These are phyloP conservation scores for Isichthys henryi DNA, from an alignment of 2,113 vertebrate genomes.

Conservation along the genomic window DNA sequence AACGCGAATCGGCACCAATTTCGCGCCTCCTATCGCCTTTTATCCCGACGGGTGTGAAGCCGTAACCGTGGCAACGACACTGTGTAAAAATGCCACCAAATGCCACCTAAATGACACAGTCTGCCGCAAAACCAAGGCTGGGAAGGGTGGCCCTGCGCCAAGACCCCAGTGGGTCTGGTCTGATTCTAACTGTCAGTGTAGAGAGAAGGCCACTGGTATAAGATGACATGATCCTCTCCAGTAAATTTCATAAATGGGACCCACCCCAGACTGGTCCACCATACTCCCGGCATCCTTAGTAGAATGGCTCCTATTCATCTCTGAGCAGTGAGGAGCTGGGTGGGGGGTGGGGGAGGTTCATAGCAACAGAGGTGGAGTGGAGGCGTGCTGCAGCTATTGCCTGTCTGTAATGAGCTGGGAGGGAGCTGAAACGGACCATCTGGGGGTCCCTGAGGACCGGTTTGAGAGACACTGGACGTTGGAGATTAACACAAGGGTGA, in stretches of 20 bases:
- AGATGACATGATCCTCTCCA: not conserved
- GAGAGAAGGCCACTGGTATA: not conserved
- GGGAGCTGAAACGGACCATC: not conserved
- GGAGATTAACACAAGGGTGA: no score
- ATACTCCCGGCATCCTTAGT: not conserved
- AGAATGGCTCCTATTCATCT: not conserved
- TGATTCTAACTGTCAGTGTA: not conserved
- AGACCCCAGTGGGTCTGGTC: not conserved
- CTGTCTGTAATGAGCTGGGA: not conserved
- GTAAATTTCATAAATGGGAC: not conserved
- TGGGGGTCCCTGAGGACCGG: not conserved
- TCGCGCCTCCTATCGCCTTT: slow-evolving; percentile 1
- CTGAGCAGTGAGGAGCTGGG: not conserved
- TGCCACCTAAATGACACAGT: slow-evolving; percentile 38
- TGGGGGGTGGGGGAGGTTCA: not conserved
- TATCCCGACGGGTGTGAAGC: slow-evolving; percentile 20
- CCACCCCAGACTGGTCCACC: not conserved
- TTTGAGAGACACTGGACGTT: not conserved
- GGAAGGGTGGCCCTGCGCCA: not conserved
- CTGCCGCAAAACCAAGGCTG: not conserved
- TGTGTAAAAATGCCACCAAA: slow-evolving; percentile 45
- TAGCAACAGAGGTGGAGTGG: not conserved
- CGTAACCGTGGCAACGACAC: slow-evolving; percentile 47
- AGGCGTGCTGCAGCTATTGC: not conserved
- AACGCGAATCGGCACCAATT: slow-evolving; percentile 2